phyloP scores from a whole-genome alignment of 1,140 invertebrate species.

The Psilanteris sp. region DNA sequence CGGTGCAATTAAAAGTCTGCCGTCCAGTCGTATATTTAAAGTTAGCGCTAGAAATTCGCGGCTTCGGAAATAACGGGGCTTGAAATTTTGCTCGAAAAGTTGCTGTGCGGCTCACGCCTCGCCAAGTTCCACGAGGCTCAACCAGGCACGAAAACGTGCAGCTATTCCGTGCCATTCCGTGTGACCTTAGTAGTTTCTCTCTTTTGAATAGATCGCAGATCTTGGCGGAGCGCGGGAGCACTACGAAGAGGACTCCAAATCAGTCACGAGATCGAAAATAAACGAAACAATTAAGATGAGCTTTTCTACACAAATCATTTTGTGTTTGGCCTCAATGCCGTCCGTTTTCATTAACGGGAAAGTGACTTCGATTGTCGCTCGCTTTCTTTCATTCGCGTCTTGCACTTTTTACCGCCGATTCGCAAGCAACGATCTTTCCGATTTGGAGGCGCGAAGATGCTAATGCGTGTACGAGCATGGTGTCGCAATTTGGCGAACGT shows the following conservation, averaged over 20 bases:
- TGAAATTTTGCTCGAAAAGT: conserved; percentile 59
- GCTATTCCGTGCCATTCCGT: conserved; percentile 61
- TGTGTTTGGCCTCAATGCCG: conserved; percentile 20
- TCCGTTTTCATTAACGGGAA: conserved; percentile 46
- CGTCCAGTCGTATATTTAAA: conserved; percentile 49
- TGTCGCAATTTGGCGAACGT: too few relatives aligned
- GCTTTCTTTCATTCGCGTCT: too few relatives aligned
- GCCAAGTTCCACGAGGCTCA: conserved; percentile 51
- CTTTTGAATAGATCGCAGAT: conserved; percentile 65
- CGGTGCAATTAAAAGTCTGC: conserved; percentile 62
- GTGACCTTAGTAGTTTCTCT: conserved; percentile 63
- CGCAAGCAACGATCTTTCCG: too few relatives aligned
- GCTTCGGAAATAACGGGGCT: conserved; percentile 56
- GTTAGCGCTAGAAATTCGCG: conserved; percentile 50
- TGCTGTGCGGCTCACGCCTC: conserved; percentile 37
- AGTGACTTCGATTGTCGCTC: conserved; percentile 17
- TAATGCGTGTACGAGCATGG: too few relatives aligned
- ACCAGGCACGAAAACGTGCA: conserved; percentile 65
- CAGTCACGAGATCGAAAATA: conserved; percentile 65
- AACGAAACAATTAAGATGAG: conserved; percentile 65
- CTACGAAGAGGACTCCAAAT: conserved; percentile 48
- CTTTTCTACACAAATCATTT: conserved; percentile 54
- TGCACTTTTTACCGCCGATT: too few relatives aligned
- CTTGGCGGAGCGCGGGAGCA: conserved; percentile 59
- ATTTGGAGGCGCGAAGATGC: too few relatives aligned